These are phyloP conservation scores for Paedocypris sp. DNA, from an alignment of 2,113 vertebrate genomes.

Conservation along the genomic window DNA sequence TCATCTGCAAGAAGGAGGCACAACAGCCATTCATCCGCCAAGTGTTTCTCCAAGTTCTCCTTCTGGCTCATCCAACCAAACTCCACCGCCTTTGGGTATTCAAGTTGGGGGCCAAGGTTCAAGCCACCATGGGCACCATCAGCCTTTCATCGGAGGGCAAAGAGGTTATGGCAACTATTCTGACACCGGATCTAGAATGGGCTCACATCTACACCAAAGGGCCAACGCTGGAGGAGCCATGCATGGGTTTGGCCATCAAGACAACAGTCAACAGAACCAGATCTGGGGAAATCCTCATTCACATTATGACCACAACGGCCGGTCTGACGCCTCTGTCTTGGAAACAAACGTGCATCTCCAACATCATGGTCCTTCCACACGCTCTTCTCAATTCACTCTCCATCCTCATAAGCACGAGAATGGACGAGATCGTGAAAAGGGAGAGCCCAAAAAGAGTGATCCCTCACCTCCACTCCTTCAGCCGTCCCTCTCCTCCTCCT, in stretches of 20 bases:
- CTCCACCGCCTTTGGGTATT: slow-evolving; percentile 52
- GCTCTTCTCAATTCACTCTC: slow-evolving; percentile 50
- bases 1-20: slow-evolving; percentile 55
- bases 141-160: slow-evolving; percentile 65
- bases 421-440: slow-evolving; percentile 48
- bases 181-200: slow-evolving; percentile 64
- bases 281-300: slow-evolving; percentile 59
- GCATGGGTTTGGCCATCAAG: slow-evolving; percentile 56
- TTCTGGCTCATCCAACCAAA: slow-evolving; percentile 58
- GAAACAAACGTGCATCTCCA: slow-evolving; percentile 54
- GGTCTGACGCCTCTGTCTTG: slow-evolving; percentile 48
- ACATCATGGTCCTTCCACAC: slow-evolving; percentile 43
- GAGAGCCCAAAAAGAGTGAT: slow-evolving; percentile 49
- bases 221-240: slow-evolving; percentile 42
- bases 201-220: slow-evolving; percentile 58
- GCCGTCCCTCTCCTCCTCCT: slow-evolving; percentile 59
- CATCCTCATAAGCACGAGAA: slow-evolving; percentile 56
- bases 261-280: slow-evolving; percentile 52
- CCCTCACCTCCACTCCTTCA: slow-evolving; percentile 54
- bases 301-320: slow-evolving; percentile 64
- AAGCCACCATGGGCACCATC: slow-evolving; percentile 52
- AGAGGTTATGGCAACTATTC: slow-evolving; percentile 65
- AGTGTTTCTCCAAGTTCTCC: slow-evolving; percentile 37
- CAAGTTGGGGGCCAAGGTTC: slow-evolving; percentile 46
- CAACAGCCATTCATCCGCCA: slow-evolving; percentile 55